Evolutionary conservation across 2,888 invertebrate genomes (phyloP).

Genomic region (Pheosia gnoma): DNA sequence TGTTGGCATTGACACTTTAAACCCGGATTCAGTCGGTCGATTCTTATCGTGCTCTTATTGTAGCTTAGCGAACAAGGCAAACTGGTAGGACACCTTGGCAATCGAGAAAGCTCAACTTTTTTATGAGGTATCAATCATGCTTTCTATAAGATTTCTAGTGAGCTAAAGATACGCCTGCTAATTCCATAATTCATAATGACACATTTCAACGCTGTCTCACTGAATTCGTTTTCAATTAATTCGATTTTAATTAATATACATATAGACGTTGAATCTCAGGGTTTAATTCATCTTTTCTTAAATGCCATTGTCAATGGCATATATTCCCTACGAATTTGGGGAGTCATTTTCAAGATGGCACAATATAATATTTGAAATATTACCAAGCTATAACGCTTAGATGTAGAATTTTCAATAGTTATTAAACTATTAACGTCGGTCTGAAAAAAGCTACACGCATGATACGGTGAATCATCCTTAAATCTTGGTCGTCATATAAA

Average conservation of each 20-base stretch:
- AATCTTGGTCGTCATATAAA: slow-evolving; percentile 21
- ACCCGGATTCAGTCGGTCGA: slow-evolving; percentile 71
- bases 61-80: slow-evolving; percentile 19
- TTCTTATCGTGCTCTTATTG: slow-evolving; percentile 46
- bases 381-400: too few species aligned
- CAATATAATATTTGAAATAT: too few species aligned
- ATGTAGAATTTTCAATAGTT: slow-evolving; percentile 6
- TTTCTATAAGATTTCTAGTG: slow-evolving; percentile 44
- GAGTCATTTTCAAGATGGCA: too few species aligned
- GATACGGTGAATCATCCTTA: slow-evolving; percentile 27
- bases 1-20: slow-evolving; percentile 70
- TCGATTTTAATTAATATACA: too few species aligned
- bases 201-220: neutral
- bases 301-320: too few species aligned
- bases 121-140: slow-evolving; percentile 38
- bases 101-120: slow-evolving; percentile 40
- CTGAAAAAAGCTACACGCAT: slow-evolving; percentile 16
- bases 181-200: slow-evolving; percentile 29
- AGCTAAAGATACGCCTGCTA: slow-evolving; percentile 36
- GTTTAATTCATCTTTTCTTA: too few species aligned
- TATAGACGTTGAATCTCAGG: too few species aligned
- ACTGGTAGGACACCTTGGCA: slow-evolving; percentile 26
- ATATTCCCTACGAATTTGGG: too few species aligned
- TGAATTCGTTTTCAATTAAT: neutral
- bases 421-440: slow-evolving; percentile 12